Evolutionary conservation across 2,888 invertebrate genomes (phyloP).

Genomic region (Stenodema calcarata): DNA sequence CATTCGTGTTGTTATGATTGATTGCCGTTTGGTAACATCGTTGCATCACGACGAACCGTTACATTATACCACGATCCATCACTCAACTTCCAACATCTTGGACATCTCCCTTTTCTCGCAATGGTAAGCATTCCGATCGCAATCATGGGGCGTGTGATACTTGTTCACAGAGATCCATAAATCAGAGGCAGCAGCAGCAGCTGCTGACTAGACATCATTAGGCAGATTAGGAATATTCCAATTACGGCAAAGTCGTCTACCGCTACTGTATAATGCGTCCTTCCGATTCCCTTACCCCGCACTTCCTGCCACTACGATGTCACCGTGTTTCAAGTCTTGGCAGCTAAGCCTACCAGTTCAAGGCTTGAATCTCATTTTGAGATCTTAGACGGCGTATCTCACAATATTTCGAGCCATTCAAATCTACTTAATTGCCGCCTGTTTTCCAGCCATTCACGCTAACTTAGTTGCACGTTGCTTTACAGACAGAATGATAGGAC

Average conservation of each 20-base stretch:
- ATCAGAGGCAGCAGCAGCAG: neutral
- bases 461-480: neutral
- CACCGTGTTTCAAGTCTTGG: neutral
- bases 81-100: neutral
- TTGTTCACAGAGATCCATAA: neutral
- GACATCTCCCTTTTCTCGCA: neutral
- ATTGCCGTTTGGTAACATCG: neutral
- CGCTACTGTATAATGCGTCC: neutral
- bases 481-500: neutral
- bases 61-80: neutral
- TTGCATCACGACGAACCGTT: neutral
- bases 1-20: neutral
- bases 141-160: neutral
- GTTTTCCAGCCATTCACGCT: neutral
- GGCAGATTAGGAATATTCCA: neutral
- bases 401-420: neutral
- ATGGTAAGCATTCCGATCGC: neutral
- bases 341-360: neutral
- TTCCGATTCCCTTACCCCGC: neutral
- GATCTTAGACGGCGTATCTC: neutral
- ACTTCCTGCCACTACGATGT: neutral
- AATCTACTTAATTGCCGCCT: neutral
- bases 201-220: neutral
- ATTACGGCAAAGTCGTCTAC: neutral
- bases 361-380: neutral